Base-by-base conservation (phyloP, 1,140 invertebrate species). In the Aphaenogaster ashmeadi region DNA sequence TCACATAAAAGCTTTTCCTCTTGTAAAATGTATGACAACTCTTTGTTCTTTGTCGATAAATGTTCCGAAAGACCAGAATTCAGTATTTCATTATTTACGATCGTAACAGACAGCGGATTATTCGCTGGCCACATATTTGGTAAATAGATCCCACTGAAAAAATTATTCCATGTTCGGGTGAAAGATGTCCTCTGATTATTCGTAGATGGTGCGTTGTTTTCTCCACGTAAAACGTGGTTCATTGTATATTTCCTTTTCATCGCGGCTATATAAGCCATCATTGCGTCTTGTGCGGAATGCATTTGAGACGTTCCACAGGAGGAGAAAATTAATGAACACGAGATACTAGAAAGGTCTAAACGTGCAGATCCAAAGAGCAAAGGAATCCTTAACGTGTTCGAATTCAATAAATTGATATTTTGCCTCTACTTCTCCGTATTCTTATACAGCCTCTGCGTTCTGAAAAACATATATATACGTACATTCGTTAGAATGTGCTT, bases 31-130 rank as follows among this genome's bases (percentile, higher is more conserved):
- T 33, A 33, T 9, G 58, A 15, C 27, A 62, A 3, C 8, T 62
- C 27, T 1, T 92, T 89, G 56, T 44, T 87, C 38, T 87, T 91
- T 21, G n/a, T 44, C 7, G 90, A 89, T 18, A 92, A 75, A 58
- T 87, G 84, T 87, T 92, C 90, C 38, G 92, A 90, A 56, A 94
- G 86, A 9, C 92, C 91, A 1, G 92, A 88, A 33, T 89, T 90
- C n/a, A 92, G 84, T 64, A 89, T 89, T n/a, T 91, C 89, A 52
- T 93, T 91, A 15, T 91, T 86, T 9, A 94, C 92, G 18, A 94
- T 84, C 3, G 92, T 94, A 6, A 94, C 92, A 3, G 91, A 94
- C 9, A 94, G 74, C 0, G 91, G 86, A 78, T 88, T 90, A 71
- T 91, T 91, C 6, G 3, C 1, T 3, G 47, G 13, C 56, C 21